Evolutionary conservation across 2,797 vertebrate genomes (phyloP), one percentile per base, ranked within the genome.

Genomic region (Podarcis lilfordi): DNA sequence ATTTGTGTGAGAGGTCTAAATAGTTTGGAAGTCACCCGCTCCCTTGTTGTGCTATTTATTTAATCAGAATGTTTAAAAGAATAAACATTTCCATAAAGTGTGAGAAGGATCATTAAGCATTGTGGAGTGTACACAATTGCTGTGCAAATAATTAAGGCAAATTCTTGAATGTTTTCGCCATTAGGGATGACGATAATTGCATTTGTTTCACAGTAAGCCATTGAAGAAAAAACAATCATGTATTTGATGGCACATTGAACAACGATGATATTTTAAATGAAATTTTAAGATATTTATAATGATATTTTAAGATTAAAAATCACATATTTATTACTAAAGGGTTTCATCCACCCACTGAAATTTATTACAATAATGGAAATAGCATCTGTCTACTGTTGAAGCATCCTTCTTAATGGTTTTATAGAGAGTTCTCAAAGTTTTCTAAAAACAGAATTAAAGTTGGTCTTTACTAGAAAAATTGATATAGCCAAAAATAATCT

Each of bases 141-240:
- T 66, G 77, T 68, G 69, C 88, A 75, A 81, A 85, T 85, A 85
- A 81, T 85, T 85, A 85, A 89, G 87, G 71, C 74, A 84, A 74
- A 85, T 64, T 89, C 77, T 84, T 85, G 74, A 81, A 75, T 85
- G 77, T 80, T 80, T 72, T 85, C 23, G 37, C 78, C 59, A 89
- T 89, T 89, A 89, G 77, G 55, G 69, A 74, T 80, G 78, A 68
- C 9, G 80, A 85, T 89, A 89, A 89, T 85, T 85, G 82, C 37
- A 75, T 89, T 89, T 85, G 71, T 85, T 79, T 89, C 87, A 89
- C 82, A 80, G 87, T 85, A 89, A 89, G 87, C 68, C 69, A 85
- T 50, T 80, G 78, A 80, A 37, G 23, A 25, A n/a, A 45, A 81
- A 85, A 80, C n/a, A 85, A 68, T 75, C 69, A 55, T 66, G 55